Conservation (phyloP, 1,140 invertebrate species). For the Dinoponera quadriceps region DNA sequence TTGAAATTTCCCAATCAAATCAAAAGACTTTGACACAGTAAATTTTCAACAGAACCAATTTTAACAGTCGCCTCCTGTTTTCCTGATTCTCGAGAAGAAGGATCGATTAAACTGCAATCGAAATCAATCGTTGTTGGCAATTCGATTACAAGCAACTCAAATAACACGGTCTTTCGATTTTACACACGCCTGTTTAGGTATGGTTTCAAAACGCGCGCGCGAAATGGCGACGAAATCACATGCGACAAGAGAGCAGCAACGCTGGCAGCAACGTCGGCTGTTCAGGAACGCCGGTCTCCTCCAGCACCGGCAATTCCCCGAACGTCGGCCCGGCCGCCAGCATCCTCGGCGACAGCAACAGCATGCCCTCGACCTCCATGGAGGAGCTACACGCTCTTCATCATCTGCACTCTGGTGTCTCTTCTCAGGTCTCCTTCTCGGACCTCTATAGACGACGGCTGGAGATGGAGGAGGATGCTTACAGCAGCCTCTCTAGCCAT, state of each 20-base stretch:
- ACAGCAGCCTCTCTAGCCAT: conserved; percentile 73
- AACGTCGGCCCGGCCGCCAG: conserved; percentile 79
- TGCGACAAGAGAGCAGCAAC: conserved; percentile 89
- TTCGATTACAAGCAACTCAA: neutral
- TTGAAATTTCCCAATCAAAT: too few relatives aligned
- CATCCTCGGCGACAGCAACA: conserved; percentile 84
- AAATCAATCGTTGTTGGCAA: neutral
- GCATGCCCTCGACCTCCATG: conserved; percentile 84
- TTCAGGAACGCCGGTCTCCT: conserved; percentile 83
- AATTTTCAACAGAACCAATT: neutral
- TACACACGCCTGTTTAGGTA: conserved; percentile 88
- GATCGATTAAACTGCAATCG: neutral
- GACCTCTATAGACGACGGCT: conserved; percentile 84
- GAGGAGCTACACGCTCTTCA: conserved; percentile 85
- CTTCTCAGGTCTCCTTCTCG: conserved; percentile 84
- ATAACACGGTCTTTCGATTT: neutral
- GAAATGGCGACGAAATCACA: conserved; percentile 96
- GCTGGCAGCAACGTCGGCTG: conserved; percentile 79
- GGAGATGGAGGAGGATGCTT: conserved; percentile 74
- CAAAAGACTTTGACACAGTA: neutral
- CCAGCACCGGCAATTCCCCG: conserved; percentile 81
- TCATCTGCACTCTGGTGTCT: conserved; percentile 84
- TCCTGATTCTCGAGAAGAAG: neutral
- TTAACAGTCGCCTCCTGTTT: neutral
- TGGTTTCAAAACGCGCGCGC: conserved; percentile 99